phyloP scores from a whole-genome alignment of 2,888 invertebrate species.

The Chaitophorus viminalis region DNA sequence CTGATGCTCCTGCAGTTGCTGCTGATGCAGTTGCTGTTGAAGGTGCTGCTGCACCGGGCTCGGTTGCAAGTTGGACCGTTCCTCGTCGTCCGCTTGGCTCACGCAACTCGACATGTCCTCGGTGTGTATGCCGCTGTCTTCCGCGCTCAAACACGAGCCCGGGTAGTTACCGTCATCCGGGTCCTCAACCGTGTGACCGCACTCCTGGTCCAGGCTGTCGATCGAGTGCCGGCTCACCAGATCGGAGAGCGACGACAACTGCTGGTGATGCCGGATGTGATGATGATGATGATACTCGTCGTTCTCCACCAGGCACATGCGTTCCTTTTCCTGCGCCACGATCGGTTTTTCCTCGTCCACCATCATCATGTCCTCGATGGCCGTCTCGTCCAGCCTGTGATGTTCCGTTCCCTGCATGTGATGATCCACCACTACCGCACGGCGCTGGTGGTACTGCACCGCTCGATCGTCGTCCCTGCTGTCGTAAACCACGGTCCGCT shows the following conservation, averaged over 20 bases:
- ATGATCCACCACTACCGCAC: neutral
- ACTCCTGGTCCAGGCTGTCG: constrained; percentile 56
- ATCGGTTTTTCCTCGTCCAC: constrained; percentile 48
- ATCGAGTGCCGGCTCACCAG: constrained; percentile 55
- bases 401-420: too few species aligned
- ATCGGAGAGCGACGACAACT: constrained; percentile 41
- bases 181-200: constrained; percentile 47
- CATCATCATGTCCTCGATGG: neutral
- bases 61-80: constrained; percentile 64
- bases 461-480: neutral
- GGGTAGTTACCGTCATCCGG: constrained; percentile 68
- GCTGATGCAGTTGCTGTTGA: neutral
- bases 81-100: constrained; percentile 76
- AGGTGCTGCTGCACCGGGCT: constrained; percentile 23
- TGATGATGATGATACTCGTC: constrained; percentile 18
- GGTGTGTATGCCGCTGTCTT: constrained; percentile 83
- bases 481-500: neutral
- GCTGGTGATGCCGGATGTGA: neutral
- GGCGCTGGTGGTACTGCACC: neutral
- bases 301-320: constrained; percentile 16
- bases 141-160: constrained; percentile 70
- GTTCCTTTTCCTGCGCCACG: constrained; percentile 56
- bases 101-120: constrained; percentile 81
- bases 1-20: neutral
- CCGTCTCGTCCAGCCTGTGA: neutral